Conservation (phyloP, 2,888 invertebrate genomes). For the Spilosoma lubricipeda region DNA sequence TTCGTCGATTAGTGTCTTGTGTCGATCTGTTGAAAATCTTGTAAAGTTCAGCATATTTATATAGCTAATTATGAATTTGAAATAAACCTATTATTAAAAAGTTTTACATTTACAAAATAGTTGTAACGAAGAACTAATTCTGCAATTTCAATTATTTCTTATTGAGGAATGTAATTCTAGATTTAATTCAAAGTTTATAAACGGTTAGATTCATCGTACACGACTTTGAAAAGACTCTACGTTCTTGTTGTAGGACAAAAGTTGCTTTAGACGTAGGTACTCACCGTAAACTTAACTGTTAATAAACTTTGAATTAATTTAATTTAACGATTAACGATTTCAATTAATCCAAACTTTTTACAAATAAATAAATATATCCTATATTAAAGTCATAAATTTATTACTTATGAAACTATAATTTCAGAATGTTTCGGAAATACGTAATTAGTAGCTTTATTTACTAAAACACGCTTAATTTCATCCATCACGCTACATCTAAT, state of each 20-base stretch:
- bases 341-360: background rate
- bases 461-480: constrained; percentile 18
- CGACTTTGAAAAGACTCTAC: background rate
- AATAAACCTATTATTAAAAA: too few species aligned
- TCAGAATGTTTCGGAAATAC: constrained; percentile 7
- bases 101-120: too few species aligned
- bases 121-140: background rate
- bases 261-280: background rate
- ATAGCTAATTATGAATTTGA: background rate
- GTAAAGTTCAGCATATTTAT: too few species aligned
- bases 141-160: background rate
- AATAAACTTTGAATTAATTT: background rate
- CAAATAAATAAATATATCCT: background rate
- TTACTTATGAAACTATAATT: constrained; percentile 8
- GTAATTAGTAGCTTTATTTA: constrained; percentile 21
- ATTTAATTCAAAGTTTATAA: background rate
- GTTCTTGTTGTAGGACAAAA: background rate
- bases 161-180: background rate
- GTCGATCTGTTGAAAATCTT: too few species aligned
- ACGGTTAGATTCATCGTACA: background rate
- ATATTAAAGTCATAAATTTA: background rate
- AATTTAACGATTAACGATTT: too few species aligned
- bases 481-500: constrained; percentile 11
- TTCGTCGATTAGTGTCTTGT: too few species aligned
- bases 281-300: background rate